Percentiles rank a stretch among this genome's conserved stretches.
Evolutionary conservation across 2,113 vertebrate species (phyloP).

Genomic region (Rhynchomys soricoides): DNA sequence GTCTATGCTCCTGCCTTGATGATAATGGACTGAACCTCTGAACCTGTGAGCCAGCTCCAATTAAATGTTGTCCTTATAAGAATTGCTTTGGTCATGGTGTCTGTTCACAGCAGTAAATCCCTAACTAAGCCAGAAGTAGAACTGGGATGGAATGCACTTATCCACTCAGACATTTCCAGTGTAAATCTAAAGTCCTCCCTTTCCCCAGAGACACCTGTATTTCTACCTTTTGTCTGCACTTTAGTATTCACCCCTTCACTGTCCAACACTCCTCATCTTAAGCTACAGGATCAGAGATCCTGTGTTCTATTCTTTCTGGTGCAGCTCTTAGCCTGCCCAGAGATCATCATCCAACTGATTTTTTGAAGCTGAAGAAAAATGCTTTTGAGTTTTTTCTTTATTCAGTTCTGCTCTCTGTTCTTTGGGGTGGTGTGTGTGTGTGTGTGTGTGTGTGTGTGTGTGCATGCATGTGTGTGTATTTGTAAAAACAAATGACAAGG

Average conservation of each 20-base stretch:
- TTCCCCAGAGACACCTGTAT: neutral
- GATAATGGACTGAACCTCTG: no score
- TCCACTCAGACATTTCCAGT: neutral
- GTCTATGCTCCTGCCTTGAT: neutral
- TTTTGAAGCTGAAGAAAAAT: conserved; percentile 60
- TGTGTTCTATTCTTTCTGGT: conserved; percentile 34
- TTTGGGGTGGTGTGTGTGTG: neutral
- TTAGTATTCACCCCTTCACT: neutral
- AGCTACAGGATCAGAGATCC: neutral
- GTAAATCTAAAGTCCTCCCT: neutral
- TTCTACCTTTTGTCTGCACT: neutral
- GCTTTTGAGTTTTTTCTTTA: neutral
- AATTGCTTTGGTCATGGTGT: no score
- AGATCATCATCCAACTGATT: conserved; percentile 1
- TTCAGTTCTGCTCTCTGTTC: neutral
- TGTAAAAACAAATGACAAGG: neutral
- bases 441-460: no score
- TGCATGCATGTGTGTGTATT: no score
- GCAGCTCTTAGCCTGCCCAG: neutral
- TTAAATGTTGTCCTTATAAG: no score
- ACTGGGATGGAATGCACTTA: neutral
- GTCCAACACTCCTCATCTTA: neutral
- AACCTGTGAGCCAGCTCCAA: no score
- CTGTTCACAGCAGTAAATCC: no score
- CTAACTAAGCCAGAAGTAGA: no score